These are phyloP conservation scores for Archaeoteleia sp. DNA, from an alignment of 2,888 invertebrate species.

Conservation along the genomic window DNA sequence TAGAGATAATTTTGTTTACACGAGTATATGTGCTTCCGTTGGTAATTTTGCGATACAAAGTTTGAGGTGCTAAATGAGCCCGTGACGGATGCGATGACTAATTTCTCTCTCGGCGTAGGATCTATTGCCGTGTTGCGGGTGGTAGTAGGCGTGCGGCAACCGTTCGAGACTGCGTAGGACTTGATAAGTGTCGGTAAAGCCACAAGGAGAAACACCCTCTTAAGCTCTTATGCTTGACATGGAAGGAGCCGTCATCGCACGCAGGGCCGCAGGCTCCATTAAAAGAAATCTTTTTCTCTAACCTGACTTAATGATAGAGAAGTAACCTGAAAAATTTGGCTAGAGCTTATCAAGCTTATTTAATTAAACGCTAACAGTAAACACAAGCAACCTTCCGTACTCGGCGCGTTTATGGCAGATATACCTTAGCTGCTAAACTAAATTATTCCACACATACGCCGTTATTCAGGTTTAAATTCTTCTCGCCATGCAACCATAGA, in stretches of 20 bases:
- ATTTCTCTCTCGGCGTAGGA: constrained; percentile 35
- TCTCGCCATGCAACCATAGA: too few relatives aligned
- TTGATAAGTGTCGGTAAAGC: constrained; percentile 50
- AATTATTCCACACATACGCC: too few relatives aligned
- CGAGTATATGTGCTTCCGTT: too few relatives aligned
- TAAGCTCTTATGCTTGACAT: constrained; percentile 41
- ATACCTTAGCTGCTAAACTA: too few relatives aligned
- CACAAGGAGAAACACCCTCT: constrained; percentile 48
- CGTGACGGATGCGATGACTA: constrained; percentile 43
- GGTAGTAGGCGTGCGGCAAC: constrained; percentile 44
- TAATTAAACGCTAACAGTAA: too few relatives aligned
- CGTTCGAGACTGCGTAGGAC: constrained; percentile 44
- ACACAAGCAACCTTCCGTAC: too few relatives aligned
- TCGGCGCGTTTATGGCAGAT: too few relatives aligned
- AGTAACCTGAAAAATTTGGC: too few relatives aligned
- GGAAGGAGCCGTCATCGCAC: constrained; percentile 46
- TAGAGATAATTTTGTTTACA: too few relatives aligned
- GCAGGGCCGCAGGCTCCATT: constrained; percentile 42
- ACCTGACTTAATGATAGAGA: constrained; percentile 42
- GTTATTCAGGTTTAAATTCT: too few relatives aligned
- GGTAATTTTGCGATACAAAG: constrained; percentile 16
- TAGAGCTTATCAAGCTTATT: too few relatives aligned
- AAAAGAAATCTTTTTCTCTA: constrained; percentile 9
- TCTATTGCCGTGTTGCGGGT: constrained; percentile 42
- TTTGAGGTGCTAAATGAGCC: constrained; percentile 22